Percentiles rank a stretch among this genome's conserved stretches.
phyloP scores from a whole-genome alignment of 2,888 invertebrate species.

The Acheta domesticus region DNA sequence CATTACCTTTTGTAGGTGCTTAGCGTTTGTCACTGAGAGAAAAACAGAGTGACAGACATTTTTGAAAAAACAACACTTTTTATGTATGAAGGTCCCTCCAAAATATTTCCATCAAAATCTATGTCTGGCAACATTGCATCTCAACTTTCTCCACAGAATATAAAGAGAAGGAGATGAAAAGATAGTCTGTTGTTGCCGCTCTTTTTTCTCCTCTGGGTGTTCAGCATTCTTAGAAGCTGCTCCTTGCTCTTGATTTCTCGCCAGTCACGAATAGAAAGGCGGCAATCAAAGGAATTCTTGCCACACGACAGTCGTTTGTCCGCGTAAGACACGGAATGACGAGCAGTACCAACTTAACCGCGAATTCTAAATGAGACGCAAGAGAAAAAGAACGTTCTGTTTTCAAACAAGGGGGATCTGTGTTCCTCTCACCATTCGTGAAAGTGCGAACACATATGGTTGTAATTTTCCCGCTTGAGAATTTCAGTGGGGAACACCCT shows the following conservation, averaged over 20 bases:
- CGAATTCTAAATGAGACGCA: neutral
- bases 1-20: no score
- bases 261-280: neutral
- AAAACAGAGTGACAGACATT: no score
- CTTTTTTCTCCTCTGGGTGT: neutral
- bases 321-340: neutral
- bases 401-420: neutral
- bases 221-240: neutral
- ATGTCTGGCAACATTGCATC: no score
- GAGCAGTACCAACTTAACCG: neutral
- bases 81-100: no score
- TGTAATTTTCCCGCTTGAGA: neutral
- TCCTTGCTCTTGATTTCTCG: neutral
- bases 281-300: neutral
- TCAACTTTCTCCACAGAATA: no score
- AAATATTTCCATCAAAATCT: no score
- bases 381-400: neutral
- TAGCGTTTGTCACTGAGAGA: no score
- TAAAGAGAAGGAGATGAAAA: no score
- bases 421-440: no score
- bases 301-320: neutral
- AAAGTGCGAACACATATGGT: conserved; percentile 1
- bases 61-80: no score
- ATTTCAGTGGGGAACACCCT: neutral
- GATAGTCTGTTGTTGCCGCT: neutral